phyloP scores from a whole-genome alignment of 2,113 vertebrate genomes.

The Dascyllus trimaculatus region DNA sequence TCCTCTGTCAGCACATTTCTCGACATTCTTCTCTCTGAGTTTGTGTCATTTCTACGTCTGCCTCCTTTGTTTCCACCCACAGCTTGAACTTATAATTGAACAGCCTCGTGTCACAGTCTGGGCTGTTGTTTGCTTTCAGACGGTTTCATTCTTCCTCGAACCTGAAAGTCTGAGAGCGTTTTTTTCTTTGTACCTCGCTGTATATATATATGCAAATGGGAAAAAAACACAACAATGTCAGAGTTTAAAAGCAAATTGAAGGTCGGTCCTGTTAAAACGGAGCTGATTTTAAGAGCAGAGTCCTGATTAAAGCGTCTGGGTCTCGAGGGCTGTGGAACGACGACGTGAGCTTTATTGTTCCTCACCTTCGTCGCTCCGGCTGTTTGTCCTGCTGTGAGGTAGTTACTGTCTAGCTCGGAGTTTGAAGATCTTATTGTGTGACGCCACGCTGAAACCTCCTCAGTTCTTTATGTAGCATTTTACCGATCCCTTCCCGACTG shows the following conservation, averaged over 20 bases:
- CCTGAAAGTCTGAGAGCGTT: background rate
- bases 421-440: slow-evolving; percentile 26
- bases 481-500: background rate
- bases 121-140: background rate
- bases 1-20: too few species aligned
- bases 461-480: slow-evolving; percentile 1
- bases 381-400: slow-evolving; percentile 23
- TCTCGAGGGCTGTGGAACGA: slow-evolving; percentile 4
- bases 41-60: background rate
- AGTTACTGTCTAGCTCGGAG: slow-evolving; percentile 16
- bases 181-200: background rate
- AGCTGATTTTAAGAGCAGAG: background rate
- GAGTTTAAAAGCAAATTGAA: slow-evolving; percentile 38
- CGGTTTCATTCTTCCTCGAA: background rate
- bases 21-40: too few species aligned
- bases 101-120: background rate
- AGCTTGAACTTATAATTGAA: background rate
- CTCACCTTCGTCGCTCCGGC: background rate
- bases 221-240: background rate
- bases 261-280: slow-evolving; percentile 22
- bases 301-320: slow-evolving; percentile 24
- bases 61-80: background rate
- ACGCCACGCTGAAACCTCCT: background rate
- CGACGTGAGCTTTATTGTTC: slow-evolving; percentile 34
- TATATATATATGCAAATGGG: slow-evolving; percentile 21